Conservation (phyloP, 1,140 invertebrate genomes). For the Diorhabda carinulata region DNA sequence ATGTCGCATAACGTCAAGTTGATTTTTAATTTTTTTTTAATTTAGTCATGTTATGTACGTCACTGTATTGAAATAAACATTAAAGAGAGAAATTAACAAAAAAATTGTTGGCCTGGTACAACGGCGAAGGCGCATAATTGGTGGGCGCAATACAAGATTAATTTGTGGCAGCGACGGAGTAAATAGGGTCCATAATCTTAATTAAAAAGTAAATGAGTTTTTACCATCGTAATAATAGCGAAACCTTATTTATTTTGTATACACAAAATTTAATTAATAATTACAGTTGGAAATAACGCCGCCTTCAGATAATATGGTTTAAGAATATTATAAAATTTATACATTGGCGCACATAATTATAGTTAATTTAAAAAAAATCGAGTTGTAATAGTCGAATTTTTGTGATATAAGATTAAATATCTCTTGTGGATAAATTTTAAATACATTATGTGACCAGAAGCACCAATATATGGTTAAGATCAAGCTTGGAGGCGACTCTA, state of each 20-base stretch:
- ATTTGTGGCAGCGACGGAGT: conserved; percentile 34
- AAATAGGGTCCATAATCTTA: conserved; percentile 40
- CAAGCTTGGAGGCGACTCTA: no score
- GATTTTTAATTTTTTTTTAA: no score
- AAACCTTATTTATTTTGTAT: conserved; percentile 33
- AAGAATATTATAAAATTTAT: not conserved
- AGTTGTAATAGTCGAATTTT: no score
- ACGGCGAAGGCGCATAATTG: conserved; percentile 7
- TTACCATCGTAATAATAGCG: conserved; percentile 31
- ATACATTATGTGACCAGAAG: no score
- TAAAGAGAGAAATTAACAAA: not conserved
- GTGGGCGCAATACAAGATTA: conserved; percentile 31
- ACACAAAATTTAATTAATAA: conserved; percentile 37
- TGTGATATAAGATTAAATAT: no score
- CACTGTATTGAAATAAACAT: no score
- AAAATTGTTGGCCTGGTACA: not conserved
- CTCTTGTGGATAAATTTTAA: no score
- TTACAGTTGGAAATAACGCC: conserved; percentile 25
- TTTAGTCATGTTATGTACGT: no score
- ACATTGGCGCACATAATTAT: not conserved
- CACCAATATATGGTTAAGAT: no score
- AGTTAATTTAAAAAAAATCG: no score
- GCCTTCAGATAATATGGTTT: not conserved
- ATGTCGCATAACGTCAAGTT: no score
- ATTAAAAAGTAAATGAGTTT: conserved; percentile 44